These are phyloP conservation scores for Mormyrus hasselquistii DNA, from an alignment of 2,797 vertebrate species.

Conservation along the genomic window DNA sequence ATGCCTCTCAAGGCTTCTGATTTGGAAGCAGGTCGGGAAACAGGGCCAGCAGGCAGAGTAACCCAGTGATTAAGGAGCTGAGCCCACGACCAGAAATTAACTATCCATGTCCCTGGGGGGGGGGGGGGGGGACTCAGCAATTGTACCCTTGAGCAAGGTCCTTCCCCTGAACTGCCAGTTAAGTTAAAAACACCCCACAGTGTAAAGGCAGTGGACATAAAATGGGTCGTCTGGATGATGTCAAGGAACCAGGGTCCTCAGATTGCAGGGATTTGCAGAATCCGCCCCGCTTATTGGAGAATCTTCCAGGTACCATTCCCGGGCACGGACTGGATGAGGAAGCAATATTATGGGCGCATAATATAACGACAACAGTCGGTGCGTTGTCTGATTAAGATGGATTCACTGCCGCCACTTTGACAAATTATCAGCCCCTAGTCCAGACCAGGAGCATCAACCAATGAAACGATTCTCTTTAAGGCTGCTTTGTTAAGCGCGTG, in stretches of 20 bases:
- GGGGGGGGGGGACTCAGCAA: neutral
- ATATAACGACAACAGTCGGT: neutral
- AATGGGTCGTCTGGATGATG: neutral
- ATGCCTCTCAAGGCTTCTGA: neutral
- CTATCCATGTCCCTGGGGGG: neutral
- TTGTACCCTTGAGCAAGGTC: constrained; percentile 5
- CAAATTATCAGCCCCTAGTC: neutral
- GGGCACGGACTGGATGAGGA: neutral
- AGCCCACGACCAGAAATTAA: neutral
- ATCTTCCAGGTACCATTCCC: neutral
- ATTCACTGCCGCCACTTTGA: neutral
- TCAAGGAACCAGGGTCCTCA: neutral
- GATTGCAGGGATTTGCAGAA: neutral
- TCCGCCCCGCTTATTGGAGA: neutral
- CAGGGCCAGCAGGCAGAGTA: neutral
- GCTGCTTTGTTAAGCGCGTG: neutral
- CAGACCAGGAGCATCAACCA: neutral
- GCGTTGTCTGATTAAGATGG: neutral
- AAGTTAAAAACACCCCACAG: neutral
- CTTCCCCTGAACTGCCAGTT: neutral
- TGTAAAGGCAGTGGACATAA: neutral
- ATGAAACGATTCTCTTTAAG: neutral
- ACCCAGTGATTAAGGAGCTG: neutral
- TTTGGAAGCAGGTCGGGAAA: neutral
- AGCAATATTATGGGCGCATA: neutral